These are phyloP conservation scores for Glaucomys volans DNA, from an alignment of 2,113 vertebrate species.

Conservation along the genomic window DNA sequence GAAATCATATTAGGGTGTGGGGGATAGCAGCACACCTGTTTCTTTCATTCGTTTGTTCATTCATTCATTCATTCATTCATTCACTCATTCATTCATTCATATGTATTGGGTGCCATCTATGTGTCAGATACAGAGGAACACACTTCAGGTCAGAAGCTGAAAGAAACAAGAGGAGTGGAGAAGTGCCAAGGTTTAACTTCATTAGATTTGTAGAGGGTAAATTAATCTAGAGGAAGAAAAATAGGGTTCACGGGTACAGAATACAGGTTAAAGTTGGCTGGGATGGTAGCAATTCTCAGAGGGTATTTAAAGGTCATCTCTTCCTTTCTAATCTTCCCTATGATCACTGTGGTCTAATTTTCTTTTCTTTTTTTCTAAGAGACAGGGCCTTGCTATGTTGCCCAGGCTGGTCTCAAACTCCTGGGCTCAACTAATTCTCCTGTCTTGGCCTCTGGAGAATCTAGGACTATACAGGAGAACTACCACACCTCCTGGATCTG, in stretches of 20 bases:
- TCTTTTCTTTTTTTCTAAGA: neutral
- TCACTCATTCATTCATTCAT: neutral
- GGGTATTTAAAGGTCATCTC: neutral
- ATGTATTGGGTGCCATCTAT: neutral
- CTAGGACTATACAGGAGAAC: too few relatives aligned
- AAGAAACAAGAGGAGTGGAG: neutral
- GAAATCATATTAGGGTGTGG: neutral
- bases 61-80: too few relatives aligned
- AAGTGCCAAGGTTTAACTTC: neutral
- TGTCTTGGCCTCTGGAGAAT: neutral
- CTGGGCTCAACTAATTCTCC: neutral
- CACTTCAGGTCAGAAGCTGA: neutral
- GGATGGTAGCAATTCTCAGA: neutral
- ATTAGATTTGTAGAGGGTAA: neutral
- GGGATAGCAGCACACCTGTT: neutral
- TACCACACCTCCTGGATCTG: neutral
- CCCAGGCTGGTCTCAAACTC: neutral
- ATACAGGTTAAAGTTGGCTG: neutral
- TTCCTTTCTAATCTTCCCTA: neutral
- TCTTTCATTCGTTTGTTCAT: neutral
- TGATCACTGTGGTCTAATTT: neutral
- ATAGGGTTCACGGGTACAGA: rapidly evolving
- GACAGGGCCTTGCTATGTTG: neutral
- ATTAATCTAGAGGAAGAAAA: neutral
- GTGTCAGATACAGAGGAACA: slow-evolving; percentile 16